These are phyloP conservation scores for Rattus norvegicus DNA, from an alignment of 2,113 vertebrate genomes.

Conservation along the genomic window DNA sequence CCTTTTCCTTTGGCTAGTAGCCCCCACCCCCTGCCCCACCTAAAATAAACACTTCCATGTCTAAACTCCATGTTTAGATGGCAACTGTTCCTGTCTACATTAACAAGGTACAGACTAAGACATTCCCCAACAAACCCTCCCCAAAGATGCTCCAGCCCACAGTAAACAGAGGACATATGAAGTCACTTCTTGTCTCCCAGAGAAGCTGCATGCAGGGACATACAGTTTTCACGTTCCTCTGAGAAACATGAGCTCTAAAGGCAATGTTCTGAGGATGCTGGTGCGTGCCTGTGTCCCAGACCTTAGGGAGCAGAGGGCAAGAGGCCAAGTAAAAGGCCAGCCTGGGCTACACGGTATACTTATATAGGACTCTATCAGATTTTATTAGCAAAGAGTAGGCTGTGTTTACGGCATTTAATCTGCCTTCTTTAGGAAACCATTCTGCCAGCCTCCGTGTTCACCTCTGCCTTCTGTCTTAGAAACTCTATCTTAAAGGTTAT, in stretches of 20 bases:
- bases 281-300: background rate
- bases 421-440: background rate
- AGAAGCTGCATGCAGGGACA: background rate
- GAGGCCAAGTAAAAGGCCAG: background rate
- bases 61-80: background rate
- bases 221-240: background rate
- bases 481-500: background rate
- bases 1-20: background rate
- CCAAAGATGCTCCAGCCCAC: background rate
- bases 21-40: background rate
- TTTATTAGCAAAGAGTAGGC: background rate
- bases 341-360: background rate
- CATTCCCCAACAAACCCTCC: background rate
- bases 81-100: background rate
- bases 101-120: background rate
- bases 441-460: accelerated
- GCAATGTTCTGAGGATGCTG: background rate
- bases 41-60: background rate
- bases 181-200: background rate
- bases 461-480: background rate
- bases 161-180: background rate
- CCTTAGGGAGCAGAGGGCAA: background rate
- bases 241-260: background rate
- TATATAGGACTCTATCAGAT: background rate
- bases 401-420: background rate